These are phyloP conservation scores for Zele albiditarsus DNA, from an alignment of 2,888 invertebrate genomes.

Conservation along the genomic window DNA sequence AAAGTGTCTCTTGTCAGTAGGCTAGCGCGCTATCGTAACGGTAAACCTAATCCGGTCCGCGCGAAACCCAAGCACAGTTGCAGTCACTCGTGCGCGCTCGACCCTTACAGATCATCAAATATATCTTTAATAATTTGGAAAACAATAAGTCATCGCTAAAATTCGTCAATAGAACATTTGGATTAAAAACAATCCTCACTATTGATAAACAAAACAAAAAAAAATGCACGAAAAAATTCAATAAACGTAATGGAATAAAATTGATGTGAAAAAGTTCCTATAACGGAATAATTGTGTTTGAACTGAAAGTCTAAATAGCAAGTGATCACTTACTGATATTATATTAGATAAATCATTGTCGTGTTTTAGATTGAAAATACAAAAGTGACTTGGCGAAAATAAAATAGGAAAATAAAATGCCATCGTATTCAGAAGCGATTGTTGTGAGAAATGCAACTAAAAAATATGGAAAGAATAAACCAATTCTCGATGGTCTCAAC, in stretches of 20 bases:
- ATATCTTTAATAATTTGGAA: not conserved
- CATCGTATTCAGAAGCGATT: conserved; percentile 75
- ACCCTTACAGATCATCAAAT: conserved; percentile 21
- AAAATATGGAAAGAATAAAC: conserved; percentile 77
- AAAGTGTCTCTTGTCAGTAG: conserved; percentile 19
- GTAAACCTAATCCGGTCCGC: conserved; percentile 44
- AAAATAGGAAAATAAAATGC: conserved; percentile 17
- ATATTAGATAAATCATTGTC: not conserved
- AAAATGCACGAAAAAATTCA: not conserved
- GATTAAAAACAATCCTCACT: no score
- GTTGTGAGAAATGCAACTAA: conserved; percentile 81
- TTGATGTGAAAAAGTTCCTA: not conserved
- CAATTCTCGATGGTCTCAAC: conserved; percentile 80
- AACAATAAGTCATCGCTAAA: not conserved
- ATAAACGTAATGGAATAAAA: not conserved
- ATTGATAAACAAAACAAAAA: no score
- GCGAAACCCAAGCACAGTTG: conserved; percentile 19
- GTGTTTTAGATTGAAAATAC: conserved; percentile 6
- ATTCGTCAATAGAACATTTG: no score
- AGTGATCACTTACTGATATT: no score
- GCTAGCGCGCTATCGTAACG: conserved; percentile 37
- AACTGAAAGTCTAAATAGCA: no score
- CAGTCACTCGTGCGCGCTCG: conserved; percentile 30
- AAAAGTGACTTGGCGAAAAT: not conserved
- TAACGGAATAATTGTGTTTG: no score